Conservation (phyloP, 2,113 vertebrate genomes). For the Istiophorus platypterus region DNA sequence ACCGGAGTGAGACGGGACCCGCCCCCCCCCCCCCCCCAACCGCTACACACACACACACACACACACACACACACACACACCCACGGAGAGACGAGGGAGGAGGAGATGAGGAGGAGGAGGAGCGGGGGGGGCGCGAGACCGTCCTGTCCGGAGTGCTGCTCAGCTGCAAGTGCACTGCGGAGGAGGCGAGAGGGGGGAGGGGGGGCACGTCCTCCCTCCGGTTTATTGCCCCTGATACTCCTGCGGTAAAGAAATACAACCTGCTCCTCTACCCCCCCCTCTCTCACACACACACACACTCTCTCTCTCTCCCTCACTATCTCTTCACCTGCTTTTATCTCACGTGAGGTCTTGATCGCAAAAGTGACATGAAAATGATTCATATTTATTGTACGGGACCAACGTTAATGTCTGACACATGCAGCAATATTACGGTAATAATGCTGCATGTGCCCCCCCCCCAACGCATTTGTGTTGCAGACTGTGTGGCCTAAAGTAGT, state of each 20-base stretch:
- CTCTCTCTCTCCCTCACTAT: constrained; percentile 11
- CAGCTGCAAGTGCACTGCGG: constrained; percentile 77
- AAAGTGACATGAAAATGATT: constrained; percentile 39
- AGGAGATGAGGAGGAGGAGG: constrained; percentile 4
- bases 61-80: not conserved
- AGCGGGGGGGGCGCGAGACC: constrained; percentile 41
- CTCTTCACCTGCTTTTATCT: constrained; percentile 32
- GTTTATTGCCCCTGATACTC: constrained; percentile 66
- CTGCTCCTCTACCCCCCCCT: constrained; percentile 43
- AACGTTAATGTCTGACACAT: constrained; percentile 5
- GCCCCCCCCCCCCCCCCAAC: constrained; percentile 11
- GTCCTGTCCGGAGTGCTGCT: constrained; percentile 75
- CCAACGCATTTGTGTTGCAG: not conserved
- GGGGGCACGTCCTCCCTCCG: constrained; percentile 62
- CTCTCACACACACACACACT: constrained; percentile 7
- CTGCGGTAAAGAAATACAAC: constrained; percentile 60
- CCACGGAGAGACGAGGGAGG: not conserved
- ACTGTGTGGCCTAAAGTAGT: not conserved
- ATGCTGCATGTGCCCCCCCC: too few species aligned
- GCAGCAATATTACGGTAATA: not conserved
- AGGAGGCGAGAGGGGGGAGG: constrained; percentile 49
- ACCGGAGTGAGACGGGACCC: constrained; percentile 59
- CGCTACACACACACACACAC: not conserved
- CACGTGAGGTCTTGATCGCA: constrained; percentile 38
- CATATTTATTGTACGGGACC: not conserved